Base-by-base conservation (phyloP, 1,140 invertebrate species). In the Drosophila pseudoobscura region DNA sequence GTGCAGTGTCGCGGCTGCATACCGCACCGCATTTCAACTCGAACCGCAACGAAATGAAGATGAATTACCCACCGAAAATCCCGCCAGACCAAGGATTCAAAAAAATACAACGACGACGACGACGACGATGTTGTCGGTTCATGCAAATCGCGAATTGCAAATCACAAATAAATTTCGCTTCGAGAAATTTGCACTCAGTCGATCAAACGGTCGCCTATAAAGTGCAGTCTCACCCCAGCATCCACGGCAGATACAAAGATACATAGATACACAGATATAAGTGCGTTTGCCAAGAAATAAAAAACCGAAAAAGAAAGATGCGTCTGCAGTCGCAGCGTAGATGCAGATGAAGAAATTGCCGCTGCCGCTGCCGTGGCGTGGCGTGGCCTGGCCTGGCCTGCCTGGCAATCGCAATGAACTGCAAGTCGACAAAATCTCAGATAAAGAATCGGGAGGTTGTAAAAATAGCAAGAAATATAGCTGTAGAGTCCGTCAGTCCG, bases 41-140 rank as follows among this genome's bases (percentile, higher is more conserved):
- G 83, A 88, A 88, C 83, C 84, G 83, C 83, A 88, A 89, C 84
- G 83, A 88, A 88, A 88, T 88, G 84, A 88, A 88, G 83, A 88
- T 88, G 83, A 89, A 88, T 88, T 88, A 88, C 84, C 83, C 84
- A 83, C 78, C 53, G 69, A 78, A 82, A 80, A 72, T 71, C 65
- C 57, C 35, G 11, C 35, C 35, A 39, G 3, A 11, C 69, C 62
- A 78, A 64, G 78, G 73, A 71, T 64, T 45, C 51, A 35, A 69
- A 24, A 54, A 47, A 66, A 51, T 15, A 15, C 15, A n/a, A n/a
- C n/a, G n/a, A n/a, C n/a, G n/a, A 47, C 57, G 7, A 5, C 43
- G 45, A 39, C 9, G 51, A 49, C 31, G n/a, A 22, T 17, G 4
- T 57, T 46, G 63, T 49, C 66, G 63, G 69, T 69, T 56, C 64